Base-by-base conservation (phyloP, 1,140 invertebrate genomes). In the Rhysida immarginata region DNA sequence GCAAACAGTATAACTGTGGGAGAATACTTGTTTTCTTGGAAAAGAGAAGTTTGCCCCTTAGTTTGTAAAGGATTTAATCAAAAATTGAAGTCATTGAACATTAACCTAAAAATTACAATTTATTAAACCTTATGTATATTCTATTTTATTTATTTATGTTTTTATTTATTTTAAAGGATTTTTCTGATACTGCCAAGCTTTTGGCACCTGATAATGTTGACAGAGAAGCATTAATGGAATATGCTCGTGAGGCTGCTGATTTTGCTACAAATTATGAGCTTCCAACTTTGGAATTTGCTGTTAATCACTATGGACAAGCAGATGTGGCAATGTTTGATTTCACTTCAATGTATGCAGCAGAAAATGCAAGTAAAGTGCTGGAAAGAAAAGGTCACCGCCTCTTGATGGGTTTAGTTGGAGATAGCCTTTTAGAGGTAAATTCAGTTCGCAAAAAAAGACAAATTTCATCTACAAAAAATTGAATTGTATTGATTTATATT, bases 311-410 rank as follows among this genome's bases (percentile, higher is more conserved):
- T 68, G 91, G 93, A 1, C 87, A 96, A 68, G 86, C 93, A 1
- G 96, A 99, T 72, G 89, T 98, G 0, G 92, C 94, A n/a, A 93
- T 99, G 81, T 99, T 99, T 72, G 96, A 99, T 71, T 99, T 99
- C 68, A 99, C 96, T 0, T 95, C 92, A 0, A 94, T 99, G 87
- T 99, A 93, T 73, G 88, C 90, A 2, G 91, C 96, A 0, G 90
- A 96, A 70, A 95, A 96, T 75, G 87, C 92, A 23, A 87, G 83
- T 61, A 75, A 86, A 54, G 79, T 92, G 16, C 63, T 89, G 1
- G 82, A 94, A 67, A 75, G 83, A 52, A 73, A 82, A 58, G 85
- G 85, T 0, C 82, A 88, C 59, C 79, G 80, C 48, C 71, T 98
- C 2, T 71, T 98, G 0, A 84, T 88, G 73, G 84, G 81, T 55